phyloP scores from a whole-genome alignment of 2,113 vertebrate genomes.

The Agelaius phoeniceus region DNA sequence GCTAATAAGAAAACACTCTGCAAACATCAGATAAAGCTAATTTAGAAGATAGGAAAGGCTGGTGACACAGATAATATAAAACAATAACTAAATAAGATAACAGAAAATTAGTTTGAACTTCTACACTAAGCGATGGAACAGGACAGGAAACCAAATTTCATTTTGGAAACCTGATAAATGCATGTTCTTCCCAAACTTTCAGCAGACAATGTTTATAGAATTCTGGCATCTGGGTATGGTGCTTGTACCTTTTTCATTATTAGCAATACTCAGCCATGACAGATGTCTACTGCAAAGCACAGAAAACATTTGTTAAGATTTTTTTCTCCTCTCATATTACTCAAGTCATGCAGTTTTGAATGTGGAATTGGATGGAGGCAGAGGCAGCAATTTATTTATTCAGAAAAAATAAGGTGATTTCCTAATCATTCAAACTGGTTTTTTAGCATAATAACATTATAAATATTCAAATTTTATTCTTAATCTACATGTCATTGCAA shows the following conservation, averaged over 20 bases:
- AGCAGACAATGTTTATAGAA: neutral
- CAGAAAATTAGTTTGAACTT: neutral
- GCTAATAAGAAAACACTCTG: neutral
- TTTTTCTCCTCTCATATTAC: neutral
- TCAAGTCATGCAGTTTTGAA: neutral
- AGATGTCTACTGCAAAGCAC: neutral
- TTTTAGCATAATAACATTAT: neutral
- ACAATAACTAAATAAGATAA: neutral
- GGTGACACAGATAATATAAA: neutral
- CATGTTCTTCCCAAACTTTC: neutral
- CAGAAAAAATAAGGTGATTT: neutral
- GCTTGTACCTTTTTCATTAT: neutral
- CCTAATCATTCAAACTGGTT: neutral
- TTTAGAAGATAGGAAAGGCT: neutral
- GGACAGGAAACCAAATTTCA: neutral
- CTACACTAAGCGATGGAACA: rapidly evolving
- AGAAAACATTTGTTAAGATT: neutral
- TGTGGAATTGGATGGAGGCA: neutral
- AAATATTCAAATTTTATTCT: neutral
- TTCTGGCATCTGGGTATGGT: neutral
- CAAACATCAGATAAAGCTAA: neutral
- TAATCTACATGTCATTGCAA: neutral
- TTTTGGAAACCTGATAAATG: neutral
- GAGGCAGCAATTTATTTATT: neutral
- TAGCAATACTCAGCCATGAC: neutral